phyloP scores from a whole-genome alignment of 2,888 invertebrate genomes.

The Frankliniella intonsa region DNA sequence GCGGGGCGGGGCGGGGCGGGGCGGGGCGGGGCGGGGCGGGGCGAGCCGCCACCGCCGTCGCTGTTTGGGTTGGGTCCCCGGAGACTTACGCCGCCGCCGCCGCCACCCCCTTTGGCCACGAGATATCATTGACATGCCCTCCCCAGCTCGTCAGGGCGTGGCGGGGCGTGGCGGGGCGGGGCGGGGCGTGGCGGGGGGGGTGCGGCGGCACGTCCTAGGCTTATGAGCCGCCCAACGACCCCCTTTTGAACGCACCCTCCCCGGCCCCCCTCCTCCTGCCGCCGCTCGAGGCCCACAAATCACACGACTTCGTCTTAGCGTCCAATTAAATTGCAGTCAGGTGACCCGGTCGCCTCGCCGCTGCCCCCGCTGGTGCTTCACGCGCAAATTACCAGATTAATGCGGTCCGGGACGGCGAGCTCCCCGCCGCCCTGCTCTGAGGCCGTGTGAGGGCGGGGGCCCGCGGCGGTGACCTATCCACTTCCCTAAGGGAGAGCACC shows the following conservation, averaged over 20 bases:
- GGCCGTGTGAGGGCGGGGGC: no score
- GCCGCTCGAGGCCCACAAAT: not conserved
- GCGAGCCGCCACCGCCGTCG: not conserved
- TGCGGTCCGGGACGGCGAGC: no score
- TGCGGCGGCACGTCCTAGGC: not conserved
- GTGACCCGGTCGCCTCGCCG: no score
- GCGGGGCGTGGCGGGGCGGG: not conserved
- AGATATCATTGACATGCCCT: not conserved
- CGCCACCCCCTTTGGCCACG: not conserved
- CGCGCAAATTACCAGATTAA: no score
- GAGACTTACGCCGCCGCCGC: not conserved
- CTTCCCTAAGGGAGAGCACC: no score
- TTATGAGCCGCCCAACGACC: not conserved
- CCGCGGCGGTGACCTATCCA: no score
- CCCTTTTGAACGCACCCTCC: not conserved
- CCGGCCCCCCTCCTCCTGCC: not conserved
- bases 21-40: not conserved
- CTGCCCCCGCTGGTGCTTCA: no score
- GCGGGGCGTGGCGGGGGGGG: not conserved
- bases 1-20: not conserved
- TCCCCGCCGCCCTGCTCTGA: no score
- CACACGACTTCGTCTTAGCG: no score
- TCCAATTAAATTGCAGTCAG: no score
- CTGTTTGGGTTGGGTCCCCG: no score
- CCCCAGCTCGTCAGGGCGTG: not conserved